Conservation (phyloP, 2,113 vertebrate species). For the Myodes glareolus region DNA sequence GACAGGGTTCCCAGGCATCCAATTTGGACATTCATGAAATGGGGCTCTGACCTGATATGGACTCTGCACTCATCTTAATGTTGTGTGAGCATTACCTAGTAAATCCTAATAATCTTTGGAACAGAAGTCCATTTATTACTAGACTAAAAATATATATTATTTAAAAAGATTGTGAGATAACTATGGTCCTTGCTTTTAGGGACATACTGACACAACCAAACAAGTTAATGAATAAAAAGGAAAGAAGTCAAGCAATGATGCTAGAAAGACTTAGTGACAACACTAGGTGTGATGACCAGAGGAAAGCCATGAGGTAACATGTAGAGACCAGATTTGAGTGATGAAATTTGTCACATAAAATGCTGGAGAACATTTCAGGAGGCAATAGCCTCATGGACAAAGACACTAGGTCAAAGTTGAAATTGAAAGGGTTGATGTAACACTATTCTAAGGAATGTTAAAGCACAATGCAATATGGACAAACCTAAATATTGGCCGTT, state of each 20-base stretch:
- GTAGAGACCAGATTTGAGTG: not conserved
- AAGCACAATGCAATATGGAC: not conserved
- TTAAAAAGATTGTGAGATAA: not conserved
- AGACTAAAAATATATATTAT: not conserved
- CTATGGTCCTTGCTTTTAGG: not conserved
- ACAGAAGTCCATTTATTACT: not conserved
- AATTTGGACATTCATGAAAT: not conserved
- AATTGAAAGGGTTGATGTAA: not conserved
- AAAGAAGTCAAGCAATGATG: not conserved
- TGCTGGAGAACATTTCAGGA: not conserved
- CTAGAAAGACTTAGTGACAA: not conserved
- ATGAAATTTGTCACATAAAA: not conserved
- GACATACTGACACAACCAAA: not conserved
- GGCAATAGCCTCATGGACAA: not conserved
- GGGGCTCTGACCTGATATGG: not conserved
- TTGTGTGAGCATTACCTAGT: not conserved
- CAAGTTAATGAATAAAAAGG: not conserved
- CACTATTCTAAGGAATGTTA: not conserved
- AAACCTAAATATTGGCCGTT: not conserved
- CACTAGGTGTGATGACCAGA: not conserved
- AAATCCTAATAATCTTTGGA: conserved; percentile 18
- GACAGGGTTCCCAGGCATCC: not conserved
- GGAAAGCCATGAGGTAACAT: not conserved
- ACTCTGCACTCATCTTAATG: not conserved
- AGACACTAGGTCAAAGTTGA: not conserved